A percentile compares a stretch with the other conserved stretches of the same genome.
phyloP scores from a whole-genome alignment of 37 sponge, comb jelly and placozoan species.

The Axinella damicornis region DNA sequence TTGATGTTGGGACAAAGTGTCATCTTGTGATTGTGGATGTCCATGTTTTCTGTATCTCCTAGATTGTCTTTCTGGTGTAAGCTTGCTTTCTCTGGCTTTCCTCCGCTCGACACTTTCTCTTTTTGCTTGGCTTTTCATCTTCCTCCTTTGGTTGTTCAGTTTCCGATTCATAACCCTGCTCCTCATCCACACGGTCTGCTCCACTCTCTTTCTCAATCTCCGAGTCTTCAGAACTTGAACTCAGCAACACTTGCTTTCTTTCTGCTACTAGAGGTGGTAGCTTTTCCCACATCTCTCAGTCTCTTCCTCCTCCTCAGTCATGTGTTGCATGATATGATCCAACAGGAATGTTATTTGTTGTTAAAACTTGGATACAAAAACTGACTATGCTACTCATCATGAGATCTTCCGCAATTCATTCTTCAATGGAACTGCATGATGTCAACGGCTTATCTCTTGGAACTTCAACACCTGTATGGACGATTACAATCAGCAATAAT shows the following conservation, averaged over 20 bases:
- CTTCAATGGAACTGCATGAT: too few relatives aligned
- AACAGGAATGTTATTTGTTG: too few relatives aligned
- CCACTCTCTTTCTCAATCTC: neutral
- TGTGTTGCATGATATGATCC: too few relatives aligned
- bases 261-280: neutral
- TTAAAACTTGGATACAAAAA: too few relatives aligned
- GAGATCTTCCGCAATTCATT: too few relatives aligned
- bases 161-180: neutral
- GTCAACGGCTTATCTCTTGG: too few relatives aligned
- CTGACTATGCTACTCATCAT: too few relatives aligned
- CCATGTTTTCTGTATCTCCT: too few relatives aligned
- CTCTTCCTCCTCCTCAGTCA: neutral
- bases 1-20: neutral
- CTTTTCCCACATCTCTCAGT: neutral
- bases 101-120: neutral
- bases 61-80: neutral
- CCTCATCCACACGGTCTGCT: neutral
- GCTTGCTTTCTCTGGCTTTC: neutral
- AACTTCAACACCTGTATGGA: too few relatives aligned
- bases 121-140: neutral
- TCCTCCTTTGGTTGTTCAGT: neutral
- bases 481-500: too few relatives aligned
- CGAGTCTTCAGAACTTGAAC: conserved; percentile 41
- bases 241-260: neutral
- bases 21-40: neutral